Evolutionary conservation across 2,888 invertebrate species (phyloP).

Genomic region (Ichneumoninae sp.): DNA sequence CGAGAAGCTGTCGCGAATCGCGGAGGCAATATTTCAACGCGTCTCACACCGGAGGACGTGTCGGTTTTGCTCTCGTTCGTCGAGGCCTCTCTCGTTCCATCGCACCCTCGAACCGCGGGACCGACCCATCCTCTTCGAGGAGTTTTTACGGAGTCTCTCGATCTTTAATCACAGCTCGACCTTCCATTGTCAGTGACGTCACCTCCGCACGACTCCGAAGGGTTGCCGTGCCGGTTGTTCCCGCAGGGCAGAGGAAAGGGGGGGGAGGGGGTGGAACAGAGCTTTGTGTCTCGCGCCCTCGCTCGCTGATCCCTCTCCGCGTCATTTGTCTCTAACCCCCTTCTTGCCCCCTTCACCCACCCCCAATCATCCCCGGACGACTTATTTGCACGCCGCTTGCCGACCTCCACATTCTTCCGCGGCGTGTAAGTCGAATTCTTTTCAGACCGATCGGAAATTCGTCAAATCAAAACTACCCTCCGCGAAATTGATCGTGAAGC

Average conservation of each 20-base stretch:
- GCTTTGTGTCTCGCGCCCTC: slow-evolving; percentile 64
- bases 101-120: slow-evolving; percentile 6
- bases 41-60: slow-evolving; percentile 64
- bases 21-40: slow-evolving; percentile 82
- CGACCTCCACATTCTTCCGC: slow-evolving; percentile 18
- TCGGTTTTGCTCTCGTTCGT: slow-evolving; percentile 38
- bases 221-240: slow-evolving; percentile 67
- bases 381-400: slow-evolving; percentile 78
- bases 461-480: background rate
- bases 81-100: background rate
- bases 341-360: slow-evolving; percentile 11
- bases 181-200: slow-evolving; percentile 83
- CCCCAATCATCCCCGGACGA: slow-evolving; percentile 65
- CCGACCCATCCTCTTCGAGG: slow-evolving; percentile 76
- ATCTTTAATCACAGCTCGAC: slow-evolving; percentile 84
- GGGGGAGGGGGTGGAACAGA: slow-evolving; percentile 40
- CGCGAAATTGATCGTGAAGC: background rate
- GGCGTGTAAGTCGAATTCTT: slow-evolving; percentile 13
- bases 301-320: slow-evolving; percentile 78
- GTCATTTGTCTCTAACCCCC: slow-evolving; percentile 78
- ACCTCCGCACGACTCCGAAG: slow-evolving; percentile 79
- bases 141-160: slow-evolving; percentile 83
- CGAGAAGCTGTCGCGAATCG: slow-evolving; percentile 79
- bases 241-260: background rate
- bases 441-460: background rate